Conservation (phyloP, 2,113 vertebrate species). For the Felis catus region DNA sequence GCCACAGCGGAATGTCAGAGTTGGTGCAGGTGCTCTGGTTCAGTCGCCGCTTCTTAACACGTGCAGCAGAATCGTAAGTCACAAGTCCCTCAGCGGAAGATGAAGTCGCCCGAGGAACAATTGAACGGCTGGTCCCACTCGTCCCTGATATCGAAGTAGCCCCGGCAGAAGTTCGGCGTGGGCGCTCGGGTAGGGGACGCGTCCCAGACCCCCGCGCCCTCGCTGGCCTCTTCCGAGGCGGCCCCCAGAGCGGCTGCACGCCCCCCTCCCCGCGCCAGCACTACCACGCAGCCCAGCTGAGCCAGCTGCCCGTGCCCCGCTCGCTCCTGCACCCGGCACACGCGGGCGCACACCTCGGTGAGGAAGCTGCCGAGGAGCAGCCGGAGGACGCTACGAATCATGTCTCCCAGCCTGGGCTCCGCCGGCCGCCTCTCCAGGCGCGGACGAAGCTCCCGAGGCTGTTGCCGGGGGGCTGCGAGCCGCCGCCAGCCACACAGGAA, state of each 20-base stretch:
- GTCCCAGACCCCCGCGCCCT: too few relatives aligned
- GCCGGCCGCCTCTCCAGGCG: too few relatives aligned
- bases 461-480: conserved; percentile 83
- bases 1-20: too few relatives aligned
- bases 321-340: conserved; percentile 94
- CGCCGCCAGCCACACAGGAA: conserved; percentile 85
- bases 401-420: too few relatives aligned
- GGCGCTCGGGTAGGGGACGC: too few relatives aligned
- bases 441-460: too few relatives aligned
- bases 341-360: too few relatives aligned
- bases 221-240: too few relatives aligned
- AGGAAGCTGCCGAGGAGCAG: conserved; percentile 93
- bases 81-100: too few relatives aligned
- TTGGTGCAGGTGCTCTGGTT: too few relatives aligned
- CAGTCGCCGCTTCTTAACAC: too few relatives aligned
- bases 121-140: conserved; percentile 98
- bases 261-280: conserved; percentile 88
- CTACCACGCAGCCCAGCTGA: conserved; percentile 92
- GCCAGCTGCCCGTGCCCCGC: conserved; percentile 76
- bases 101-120: conserved; percentile 82
- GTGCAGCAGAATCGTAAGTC: too few relatives aligned
- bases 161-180: conserved; percentile 93
- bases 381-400: conserved; percentile 87
- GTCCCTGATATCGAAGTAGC: conserved; percentile 99
- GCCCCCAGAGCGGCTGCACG: conserved; percentile 87